phyloP scores from a whole-genome alignment of 2,888 invertebrate genomes.

The Anthrax anthrax region DNA sequence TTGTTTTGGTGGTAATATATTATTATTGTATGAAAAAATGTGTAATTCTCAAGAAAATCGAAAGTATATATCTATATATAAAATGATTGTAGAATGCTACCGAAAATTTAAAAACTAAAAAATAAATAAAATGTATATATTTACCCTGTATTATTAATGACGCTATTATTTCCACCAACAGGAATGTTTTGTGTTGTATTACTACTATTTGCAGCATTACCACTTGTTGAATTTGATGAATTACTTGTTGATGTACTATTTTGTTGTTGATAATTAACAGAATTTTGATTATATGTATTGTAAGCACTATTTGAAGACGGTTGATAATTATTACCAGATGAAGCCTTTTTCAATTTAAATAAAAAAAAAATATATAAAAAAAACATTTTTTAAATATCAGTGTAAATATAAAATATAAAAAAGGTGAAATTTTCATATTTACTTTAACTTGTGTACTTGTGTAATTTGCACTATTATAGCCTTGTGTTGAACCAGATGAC shows the following conservation, averaged over 20 bases:
- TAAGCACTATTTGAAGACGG: conserved; percentile 24
- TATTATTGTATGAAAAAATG: not conserved
- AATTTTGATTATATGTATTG: conserved; percentile 31
- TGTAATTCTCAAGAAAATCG: not conserved
- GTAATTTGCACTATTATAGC: conserved; percentile 30
- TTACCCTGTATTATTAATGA: conserved; percentile 28
- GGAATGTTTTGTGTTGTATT: conserved; percentile 34
- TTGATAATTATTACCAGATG: conserved; percentile 31
- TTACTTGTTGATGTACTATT: conserved; percentile 9
- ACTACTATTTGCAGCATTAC: conserved; percentile 11
- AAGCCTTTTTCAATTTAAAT: conserved; percentile 16
- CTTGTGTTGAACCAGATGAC: conserved; percentile 25
- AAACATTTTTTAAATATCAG: not conserved
- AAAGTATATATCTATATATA: no score
- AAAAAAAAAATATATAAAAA: not conserved
- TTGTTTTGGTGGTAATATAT: no score
- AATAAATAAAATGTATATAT: not conserved
- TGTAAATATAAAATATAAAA: no score
- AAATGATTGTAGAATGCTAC: no score
- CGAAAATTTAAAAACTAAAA: not conserved
- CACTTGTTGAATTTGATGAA: conserved; percentile 14
- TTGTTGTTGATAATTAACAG: conserved; percentile 33
- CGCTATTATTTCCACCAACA: conserved; percentile 27
- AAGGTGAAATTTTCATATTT: not conserved
- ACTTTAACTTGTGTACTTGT: conserved; percentile 26